A percentile compares a stretch with the other conserved stretches of the same genome.
Evolutionary conservation across 2,113 vertebrate species (phyloP).

Genomic region (Bostrychus sinensis): DNA sequence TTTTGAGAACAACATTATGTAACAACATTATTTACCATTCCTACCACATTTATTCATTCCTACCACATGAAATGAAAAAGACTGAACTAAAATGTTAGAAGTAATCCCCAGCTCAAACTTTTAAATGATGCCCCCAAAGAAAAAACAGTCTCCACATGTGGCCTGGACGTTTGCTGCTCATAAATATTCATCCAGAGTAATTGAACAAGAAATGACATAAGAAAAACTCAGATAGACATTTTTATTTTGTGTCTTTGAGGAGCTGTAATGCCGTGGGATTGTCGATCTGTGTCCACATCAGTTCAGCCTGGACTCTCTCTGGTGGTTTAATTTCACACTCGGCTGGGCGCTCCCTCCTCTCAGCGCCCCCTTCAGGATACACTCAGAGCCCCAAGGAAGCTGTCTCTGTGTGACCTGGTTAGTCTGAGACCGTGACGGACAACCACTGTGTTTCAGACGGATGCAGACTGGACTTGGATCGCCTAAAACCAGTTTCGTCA

Average conservation of each 20-base stretch:
- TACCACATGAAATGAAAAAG: no score
- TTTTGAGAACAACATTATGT: no score
- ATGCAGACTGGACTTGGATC: neutral
- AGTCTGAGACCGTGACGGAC: neutral
- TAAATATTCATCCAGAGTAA: slow-evolving; percentile 18
- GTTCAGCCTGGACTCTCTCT: slow-evolving; percentile 24
- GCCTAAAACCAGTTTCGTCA: no score
- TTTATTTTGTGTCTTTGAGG: neutral
- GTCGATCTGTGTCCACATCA: no score
- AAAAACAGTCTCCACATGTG: neutral
- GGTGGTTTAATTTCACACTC: slow-evolving; percentile 79
- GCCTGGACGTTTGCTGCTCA: neutral
- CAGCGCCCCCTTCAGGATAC: slow-evolving; percentile 45
- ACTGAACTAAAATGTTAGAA: no score
- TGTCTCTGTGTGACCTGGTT: slow-evolving; percentile 9
- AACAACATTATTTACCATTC: no score
- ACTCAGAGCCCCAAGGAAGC: slow-evolving; percentile 26
- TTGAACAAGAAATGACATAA: neutral
- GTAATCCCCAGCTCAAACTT: no score
- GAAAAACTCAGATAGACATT: slow-evolving; percentile 1
- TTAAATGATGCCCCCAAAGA: slow-evolving; percentile 10
- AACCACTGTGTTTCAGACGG: slow-evolving; percentile 7
- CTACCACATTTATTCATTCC: no score
- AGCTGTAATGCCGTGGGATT: no score
- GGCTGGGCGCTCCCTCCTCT: slow-evolving; percentile 38